These are phyloP conservation scores for Sesia apiformis DNA, from an alignment of 2,888 invertebrate genomes.

Conservation along the genomic window DNA sequence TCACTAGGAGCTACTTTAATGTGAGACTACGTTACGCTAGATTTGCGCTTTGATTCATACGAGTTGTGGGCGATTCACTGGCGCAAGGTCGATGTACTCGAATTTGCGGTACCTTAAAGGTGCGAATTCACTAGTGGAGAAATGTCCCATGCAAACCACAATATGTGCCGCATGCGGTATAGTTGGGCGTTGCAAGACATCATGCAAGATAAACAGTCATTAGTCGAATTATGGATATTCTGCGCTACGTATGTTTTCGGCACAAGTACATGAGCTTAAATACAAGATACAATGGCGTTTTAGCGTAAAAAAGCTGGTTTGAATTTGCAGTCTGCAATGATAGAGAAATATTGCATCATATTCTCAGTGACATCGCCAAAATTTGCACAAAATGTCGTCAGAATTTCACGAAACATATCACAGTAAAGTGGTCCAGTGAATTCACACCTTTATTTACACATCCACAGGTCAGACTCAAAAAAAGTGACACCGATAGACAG, in stretches of 20 bases:
- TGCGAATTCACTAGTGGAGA: not conserved
- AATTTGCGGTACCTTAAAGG: constrained; percentile 53
- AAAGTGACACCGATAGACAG: constrained; percentile 60
- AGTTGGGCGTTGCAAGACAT: too few species aligned
- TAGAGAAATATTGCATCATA: too few species aligned
- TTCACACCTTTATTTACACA: constrained; percentile 49
- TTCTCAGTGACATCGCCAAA: too few species aligned
- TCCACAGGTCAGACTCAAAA: constrained; percentile 53
- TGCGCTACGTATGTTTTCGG: too few species aligned
- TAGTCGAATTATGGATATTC: too few species aligned
- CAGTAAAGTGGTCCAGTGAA: not conserved
- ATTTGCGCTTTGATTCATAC: constrained; percentile 53
- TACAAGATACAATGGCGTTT: too few species aligned
- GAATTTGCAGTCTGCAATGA: too few species aligned
- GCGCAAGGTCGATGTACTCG: constrained; percentile 67
- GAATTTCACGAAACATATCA: not conserved
- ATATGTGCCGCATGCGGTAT: too few species aligned
- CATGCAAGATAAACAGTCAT: too few species aligned
- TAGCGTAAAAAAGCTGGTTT: too few species aligned
- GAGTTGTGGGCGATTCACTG: constrained; percentile 44
- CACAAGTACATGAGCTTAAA: too few species aligned
- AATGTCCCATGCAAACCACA: not conserved
- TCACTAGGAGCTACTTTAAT: constrained; percentile 56
- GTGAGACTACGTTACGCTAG: constrained; percentile 34
- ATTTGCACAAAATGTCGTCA: too few species aligned